phyloP scores from a whole-genome alignment of 2,113 vertebrate species.

The Microtus ochrogaster region DNA sequence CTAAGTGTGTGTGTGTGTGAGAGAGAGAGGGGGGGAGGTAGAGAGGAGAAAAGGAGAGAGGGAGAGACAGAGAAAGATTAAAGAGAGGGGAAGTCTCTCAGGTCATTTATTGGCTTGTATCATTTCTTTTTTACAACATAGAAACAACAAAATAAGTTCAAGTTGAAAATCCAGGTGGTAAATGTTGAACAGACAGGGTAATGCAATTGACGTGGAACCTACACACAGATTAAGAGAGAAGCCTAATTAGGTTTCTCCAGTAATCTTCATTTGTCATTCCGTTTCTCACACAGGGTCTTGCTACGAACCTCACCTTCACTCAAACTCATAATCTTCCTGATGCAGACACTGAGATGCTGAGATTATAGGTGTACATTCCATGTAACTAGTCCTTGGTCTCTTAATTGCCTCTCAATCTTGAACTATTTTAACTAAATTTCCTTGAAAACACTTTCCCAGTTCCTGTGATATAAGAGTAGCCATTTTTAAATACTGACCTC shows the following conservation, averaged over 20 bases:
- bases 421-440: background rate
- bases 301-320: background rate
- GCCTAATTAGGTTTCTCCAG: background rate
- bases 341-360: background rate
- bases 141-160: constrained; percentile 24
- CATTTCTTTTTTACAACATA: background rate
- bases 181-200: background rate
- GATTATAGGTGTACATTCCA: background rate
- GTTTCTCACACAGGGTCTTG: background rate
- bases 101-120: background rate
- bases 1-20: background rate
- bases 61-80: no score
- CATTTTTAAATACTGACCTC: background rate
- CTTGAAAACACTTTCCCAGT: background rate
- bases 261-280: background rate
- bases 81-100: background rate
- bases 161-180: background rate
- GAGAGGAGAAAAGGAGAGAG: no score
- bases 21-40: no score
- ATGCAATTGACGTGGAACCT: background rate
- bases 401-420: background rate
- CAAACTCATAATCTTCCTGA: background rate
- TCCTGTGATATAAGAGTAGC: background rate
- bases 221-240: background rate
- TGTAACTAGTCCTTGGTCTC: background rate